Percentiles rank a stretch among this genome's conserved stretches.
These are phyloP conservation scores for Tetheella fluctuosa DNA, from an alignment of 2,888 invertebrate genomes.

Conservation along the genomic window DNA sequence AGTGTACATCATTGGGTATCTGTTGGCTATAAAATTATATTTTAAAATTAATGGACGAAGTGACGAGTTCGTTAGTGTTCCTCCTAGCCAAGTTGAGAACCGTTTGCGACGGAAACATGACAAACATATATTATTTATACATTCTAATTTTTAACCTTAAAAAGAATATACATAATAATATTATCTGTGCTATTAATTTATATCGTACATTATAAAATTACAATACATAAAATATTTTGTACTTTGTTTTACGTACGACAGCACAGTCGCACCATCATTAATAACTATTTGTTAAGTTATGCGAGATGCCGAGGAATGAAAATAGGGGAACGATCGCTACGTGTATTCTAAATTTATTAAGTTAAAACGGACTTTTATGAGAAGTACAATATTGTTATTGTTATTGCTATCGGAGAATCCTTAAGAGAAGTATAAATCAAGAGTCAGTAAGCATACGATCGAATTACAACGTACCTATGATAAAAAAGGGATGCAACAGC, in stretches of 20 bases:
- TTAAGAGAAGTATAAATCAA: slow-evolving; percentile 18
- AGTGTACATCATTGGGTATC: slow-evolving; percentile 75
- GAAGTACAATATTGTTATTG: slow-evolving; percentile 83
- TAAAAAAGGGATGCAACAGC: slow-evolving; percentile 28
- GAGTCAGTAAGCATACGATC: slow-evolving; percentile 20
- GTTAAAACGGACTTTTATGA: slow-evolving; percentile 54
- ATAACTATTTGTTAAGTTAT: slow-evolving; percentile 61
- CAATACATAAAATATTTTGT: slow-evolving; percentile 84
- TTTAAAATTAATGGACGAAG: slow-evolving; percentile 84
- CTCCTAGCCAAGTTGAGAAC: slow-evolving; percentile 79
- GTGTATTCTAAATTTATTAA: slow-evolving; percentile 34
- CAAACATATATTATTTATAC: slow-evolving; percentile 71
- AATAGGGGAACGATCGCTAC: slow-evolving; percentile 10
- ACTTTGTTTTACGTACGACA: slow-evolving; percentile 80
- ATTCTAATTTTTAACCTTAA: slow-evolving; percentile 74
- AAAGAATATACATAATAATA: slow-evolving; percentile 74
- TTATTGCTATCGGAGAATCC: slow-evolving; percentile 53
- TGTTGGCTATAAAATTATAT: slow-evolving; percentile 79
- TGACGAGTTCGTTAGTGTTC: slow-evolving; percentile 83
- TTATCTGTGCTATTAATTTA: slow-evolving; percentile 77
- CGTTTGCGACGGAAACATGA: slow-evolving; percentile 82
- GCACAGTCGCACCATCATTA: slow-evolving; percentile 63
- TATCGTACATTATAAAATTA: slow-evolving; percentile 81
- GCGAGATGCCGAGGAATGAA: slow-evolving; percentile 48
- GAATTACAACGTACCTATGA: slow-evolving; percentile 23